phyloP scores from a whole-genome alignment of 2,797 vertebrate species.

The Sciurus carolinensis region DNA sequence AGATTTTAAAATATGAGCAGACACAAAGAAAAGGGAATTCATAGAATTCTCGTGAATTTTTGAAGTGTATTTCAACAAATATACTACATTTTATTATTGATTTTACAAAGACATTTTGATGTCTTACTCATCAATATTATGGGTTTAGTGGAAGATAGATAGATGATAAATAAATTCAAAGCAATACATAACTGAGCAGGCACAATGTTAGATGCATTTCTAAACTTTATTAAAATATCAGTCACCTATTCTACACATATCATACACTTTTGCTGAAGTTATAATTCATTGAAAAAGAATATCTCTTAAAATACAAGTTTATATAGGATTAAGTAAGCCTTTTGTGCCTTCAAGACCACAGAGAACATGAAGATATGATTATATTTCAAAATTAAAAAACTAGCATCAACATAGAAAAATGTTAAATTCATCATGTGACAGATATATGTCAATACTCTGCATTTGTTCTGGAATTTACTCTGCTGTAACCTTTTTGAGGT shows the following conservation, averaged over 20 bases:
- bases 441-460: background rate
- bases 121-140: background rate
- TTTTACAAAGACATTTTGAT: background rate
- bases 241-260: background rate
- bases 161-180: background rate
- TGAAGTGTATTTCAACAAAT: background rate
- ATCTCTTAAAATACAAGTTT: background rate
- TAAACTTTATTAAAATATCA: conserved; percentile 38
- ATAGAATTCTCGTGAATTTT: background rate
- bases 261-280: background rate
- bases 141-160: background rate
- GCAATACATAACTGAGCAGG: background rate
- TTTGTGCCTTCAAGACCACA: background rate
- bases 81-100: background rate
- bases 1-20: conserved; percentile 67
- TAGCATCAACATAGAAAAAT: background rate
- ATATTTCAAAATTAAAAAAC: background rate
- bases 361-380: background rate
- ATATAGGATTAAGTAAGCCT: background rate
- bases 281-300: background rate
- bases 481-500: background rate
- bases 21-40: conserved; percentile 29
- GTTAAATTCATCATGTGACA: background rate
- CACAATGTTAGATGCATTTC: background rate
- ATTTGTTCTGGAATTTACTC: background rate